phyloP scores from a whole-genome alignment of 2,797 vertebrate species.

The Dallia pectoralis region DNA sequence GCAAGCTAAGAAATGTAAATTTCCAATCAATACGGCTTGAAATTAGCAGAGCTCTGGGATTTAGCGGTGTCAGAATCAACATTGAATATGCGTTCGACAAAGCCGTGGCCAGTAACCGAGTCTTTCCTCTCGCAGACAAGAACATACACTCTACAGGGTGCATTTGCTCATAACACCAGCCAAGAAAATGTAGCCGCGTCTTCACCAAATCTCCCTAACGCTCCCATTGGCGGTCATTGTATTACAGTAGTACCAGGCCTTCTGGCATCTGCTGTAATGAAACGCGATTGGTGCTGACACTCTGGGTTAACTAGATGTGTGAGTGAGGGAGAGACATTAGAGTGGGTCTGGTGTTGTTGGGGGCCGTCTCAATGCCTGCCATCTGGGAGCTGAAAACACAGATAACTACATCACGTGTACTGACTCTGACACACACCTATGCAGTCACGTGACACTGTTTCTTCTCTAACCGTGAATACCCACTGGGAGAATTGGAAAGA shows the following conservation, averaged over 20 bases:
- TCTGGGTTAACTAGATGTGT: slow-evolving; percentile 22
- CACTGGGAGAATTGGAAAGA: neutral
- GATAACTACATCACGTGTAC: slow-evolving; percentile 13
- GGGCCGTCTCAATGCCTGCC: slow-evolving; percentile 20
- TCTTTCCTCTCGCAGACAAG: neutral
- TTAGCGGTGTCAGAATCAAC: no score
- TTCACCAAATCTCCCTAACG: neutral
- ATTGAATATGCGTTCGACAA: no score
- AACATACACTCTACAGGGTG: neutral
- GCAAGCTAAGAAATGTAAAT: no score
- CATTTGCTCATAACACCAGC: neutral
- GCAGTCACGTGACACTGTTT: neutral
- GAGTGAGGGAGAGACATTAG: neutral
- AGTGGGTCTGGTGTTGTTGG: slow-evolving; percentile 18
- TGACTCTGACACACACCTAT: neutral
- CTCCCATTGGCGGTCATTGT: slow-evolving; percentile 27
- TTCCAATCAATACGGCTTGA: no score
- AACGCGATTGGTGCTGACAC: slow-evolving; percentile 23
- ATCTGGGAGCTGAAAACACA: slow-evolving; percentile 34
- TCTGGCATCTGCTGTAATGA: slow-evolving; percentile 42
- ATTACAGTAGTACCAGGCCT: slow-evolving; percentile 30
- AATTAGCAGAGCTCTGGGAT: no score
- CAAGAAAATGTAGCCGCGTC: neutral
- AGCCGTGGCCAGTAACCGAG: no score
- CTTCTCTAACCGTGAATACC: neutral